phyloP scores from a whole-genome alignment of 1,140 invertebrate genomes.

The Spodoptera frugiperda region DNA sequence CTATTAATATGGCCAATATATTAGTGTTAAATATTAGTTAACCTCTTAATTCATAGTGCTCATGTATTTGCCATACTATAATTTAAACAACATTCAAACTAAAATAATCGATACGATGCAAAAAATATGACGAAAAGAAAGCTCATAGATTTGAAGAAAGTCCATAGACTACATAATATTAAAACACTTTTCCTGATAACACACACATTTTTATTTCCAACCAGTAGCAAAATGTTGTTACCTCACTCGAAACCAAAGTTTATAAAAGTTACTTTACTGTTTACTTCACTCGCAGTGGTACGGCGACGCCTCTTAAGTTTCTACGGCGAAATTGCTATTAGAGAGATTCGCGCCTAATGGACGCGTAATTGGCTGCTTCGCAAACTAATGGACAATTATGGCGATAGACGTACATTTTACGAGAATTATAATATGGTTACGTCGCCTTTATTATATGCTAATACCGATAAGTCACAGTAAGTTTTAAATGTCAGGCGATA shows the following conservation, averaged over 20 bases:
- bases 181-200: no score
- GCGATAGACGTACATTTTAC: conserved; percentile 71
- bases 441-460: conserved; percentile 30
- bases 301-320: conserved; percentile 37
- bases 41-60: no score
- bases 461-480: conserved; percentile 18
- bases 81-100: no score
- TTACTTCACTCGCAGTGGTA: not conserved
- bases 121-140: no score
- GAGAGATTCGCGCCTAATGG: conserved; percentile 80
- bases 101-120: not conserved
- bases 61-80: no score
- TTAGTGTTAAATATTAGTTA: no score
- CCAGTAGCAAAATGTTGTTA: no score
- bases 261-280: conserved; percentile 13
- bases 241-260: not conserved
- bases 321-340: conserved; percentile 77
- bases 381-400: conserved; percentile 83
- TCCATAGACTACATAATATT: no score
- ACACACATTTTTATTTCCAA: no score
- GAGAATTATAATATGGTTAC: conserved; percentile 60
- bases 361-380: conserved; percentile 79
- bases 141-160: no score
- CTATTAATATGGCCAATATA: no score
- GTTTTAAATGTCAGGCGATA: conserved; percentile 6